phyloP scores from a whole-genome alignment of 2,888 invertebrate genomes.

The Prosopocoilus inquinatus region DNA sequence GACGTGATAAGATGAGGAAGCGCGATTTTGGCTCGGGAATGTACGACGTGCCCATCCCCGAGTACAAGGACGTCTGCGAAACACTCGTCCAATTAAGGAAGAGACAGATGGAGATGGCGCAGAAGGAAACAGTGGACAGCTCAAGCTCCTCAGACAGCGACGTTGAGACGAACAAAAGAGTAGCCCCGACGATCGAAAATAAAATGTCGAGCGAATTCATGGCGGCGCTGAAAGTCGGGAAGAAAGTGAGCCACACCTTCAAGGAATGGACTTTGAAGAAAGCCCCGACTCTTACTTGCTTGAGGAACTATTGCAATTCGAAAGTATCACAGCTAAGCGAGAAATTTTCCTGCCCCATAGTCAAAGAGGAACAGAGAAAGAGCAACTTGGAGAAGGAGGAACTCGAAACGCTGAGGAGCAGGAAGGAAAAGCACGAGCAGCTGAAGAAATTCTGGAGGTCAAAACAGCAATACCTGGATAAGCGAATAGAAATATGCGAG shows the following conservation, averaged over 20 bases:
- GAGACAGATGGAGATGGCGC: conserved; percentile 13
- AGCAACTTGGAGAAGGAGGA: conserved; percentile 15
- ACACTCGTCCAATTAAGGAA: conserved; percentile 29
- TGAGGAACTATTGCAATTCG: conserved; percentile 18
- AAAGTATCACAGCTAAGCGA: conserved; percentile 19
- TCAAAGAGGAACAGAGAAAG: conserved; percentile 1
- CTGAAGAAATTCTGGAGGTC: conserved; percentile 29
- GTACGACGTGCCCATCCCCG: conserved; percentile 33
- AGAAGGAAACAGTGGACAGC: conserved; percentile 2
- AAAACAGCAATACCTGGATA: conserved; percentile 32
- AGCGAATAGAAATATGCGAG: conserved; percentile 30
- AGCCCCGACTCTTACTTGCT: conserved; percentile 16
- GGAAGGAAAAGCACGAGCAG: conserved; percentile 29
- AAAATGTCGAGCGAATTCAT: conserved; percentile 15
- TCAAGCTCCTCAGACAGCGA: conserved; percentile 17
- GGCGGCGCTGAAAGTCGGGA: conserved; percentile 17
- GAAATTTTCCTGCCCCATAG: conserved; percentile 8
- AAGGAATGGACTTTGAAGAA: conserved; percentile 18
- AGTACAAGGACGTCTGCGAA: conserved; percentile 31
- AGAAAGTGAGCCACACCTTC: conserved; percentile 17
- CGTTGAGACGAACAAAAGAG: conserved; percentile 3
- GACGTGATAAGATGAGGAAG: conserved; percentile 20
- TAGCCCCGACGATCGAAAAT: conserved; percentile 2
- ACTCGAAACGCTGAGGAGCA: conserved; percentile 21
- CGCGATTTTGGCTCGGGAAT: conserved; percentile 36